Evolutionary conservation across 30 jellyfish, hydroid and myxozoan species (phyloP).

Genomic region (Sanderia malayensis): DNA sequence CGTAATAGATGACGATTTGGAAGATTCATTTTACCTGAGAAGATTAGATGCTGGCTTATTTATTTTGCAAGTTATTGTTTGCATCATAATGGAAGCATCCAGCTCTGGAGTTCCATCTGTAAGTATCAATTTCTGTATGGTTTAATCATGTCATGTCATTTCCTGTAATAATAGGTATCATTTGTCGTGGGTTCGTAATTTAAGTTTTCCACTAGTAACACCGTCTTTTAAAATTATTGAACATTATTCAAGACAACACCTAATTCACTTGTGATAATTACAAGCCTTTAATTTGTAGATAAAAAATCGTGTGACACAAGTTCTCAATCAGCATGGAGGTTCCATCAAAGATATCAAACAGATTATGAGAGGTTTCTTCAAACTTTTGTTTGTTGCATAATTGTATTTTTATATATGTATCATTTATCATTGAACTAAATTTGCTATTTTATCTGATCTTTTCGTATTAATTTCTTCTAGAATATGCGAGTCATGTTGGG

Average conservation of each 20-base stretch:
- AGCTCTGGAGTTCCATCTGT: slow-evolving; percentile 94
- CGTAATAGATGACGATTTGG: slow-evolving; percentile 88
- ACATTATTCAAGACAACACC: no score
- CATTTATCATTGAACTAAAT: background rate
- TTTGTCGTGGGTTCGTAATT: no score
- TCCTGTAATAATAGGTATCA: no score
- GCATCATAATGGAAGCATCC: slow-evolving; percentile 88
- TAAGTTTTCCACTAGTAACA: no score
- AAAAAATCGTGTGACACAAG: slow-evolving; percentile 70
- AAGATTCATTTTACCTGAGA: slow-evolving; percentile 83
- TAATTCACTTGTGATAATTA: background rate
- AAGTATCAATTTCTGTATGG: no score
- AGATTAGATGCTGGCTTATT: slow-evolving; percentile 98
- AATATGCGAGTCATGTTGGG: slow-evolving; percentile 97
- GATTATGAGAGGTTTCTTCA: slow-evolving; percentile 83
- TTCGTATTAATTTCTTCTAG: slow-evolving; percentile 18
- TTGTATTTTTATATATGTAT: no score
- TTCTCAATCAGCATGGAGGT: slow-evolving; percentile 91
- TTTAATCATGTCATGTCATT: no score
- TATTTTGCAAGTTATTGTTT: slow-evolving; percentile 76
- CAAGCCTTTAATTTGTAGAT: slow-evolving; percentile 48
- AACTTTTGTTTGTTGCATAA: no score
- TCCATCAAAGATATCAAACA: slow-evolving; percentile 84
- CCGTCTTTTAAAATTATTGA: no score
- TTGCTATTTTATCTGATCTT: background rate